These are phyloP conservation scores for Phasia obesa DNA, from an alignment of 2,888 invertebrate species.

Conservation along the genomic window DNA sequence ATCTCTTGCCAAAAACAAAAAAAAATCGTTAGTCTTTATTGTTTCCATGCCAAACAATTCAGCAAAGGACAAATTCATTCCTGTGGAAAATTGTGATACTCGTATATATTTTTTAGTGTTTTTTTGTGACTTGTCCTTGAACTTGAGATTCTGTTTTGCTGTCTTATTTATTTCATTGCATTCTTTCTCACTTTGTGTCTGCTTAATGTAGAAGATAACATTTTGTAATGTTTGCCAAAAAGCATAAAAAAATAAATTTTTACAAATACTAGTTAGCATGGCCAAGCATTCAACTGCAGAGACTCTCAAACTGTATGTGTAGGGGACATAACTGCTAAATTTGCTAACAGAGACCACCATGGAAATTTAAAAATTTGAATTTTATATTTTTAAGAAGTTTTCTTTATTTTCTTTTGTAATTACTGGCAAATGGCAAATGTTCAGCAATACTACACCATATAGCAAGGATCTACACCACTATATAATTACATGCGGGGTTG, in stretches of 20 bases:
- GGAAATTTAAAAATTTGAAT: no score
- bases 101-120: constrained; percentile 4
- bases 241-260: neutral
- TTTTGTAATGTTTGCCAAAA: constrained; percentile 38
- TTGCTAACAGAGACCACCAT: no score
- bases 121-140: constrained; percentile 41
- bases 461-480: no score
- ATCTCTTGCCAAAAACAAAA: neutral
- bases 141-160: constrained; percentile 30
- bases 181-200: constrained; percentile 33
- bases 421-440: no score
- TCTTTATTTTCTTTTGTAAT: no score
- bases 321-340: no score
- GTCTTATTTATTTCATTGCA: constrained; percentile 27
- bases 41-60: constrained; percentile 26
- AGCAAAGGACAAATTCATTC: constrained; percentile 23
- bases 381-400: no score
- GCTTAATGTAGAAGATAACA: constrained; percentile 36
- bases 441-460: no score
- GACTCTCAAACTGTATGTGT: neutral
- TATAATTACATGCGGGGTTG: no score
- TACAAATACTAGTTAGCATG: neutral
- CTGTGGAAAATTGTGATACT: constrained; percentile 1
- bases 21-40: constrained; percentile 30
- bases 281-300: neutral